Conservation (phyloP, 2,888 invertebrate genomes). For the Lasioglossum leucozonium region DNA sequence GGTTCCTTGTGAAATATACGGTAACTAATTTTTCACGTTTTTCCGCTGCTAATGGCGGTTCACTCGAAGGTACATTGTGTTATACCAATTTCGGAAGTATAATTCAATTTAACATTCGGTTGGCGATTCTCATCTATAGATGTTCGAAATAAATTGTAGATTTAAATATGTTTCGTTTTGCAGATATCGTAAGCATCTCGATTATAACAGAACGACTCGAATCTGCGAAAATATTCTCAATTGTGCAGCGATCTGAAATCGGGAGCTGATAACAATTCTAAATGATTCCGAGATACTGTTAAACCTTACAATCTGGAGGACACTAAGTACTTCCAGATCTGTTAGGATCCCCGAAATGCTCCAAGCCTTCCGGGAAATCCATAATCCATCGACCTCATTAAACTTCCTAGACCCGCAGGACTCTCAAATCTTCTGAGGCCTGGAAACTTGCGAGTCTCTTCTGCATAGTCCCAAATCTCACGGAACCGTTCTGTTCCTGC, state of each 20-base stretch:
- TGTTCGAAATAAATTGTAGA: not conserved
- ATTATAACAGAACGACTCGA: not conserved
- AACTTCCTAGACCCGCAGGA: not conserved
- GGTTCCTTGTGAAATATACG: not conserved
- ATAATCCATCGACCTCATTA: constrained; percentile 7
- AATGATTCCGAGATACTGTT: not conserved
- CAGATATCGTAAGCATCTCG: too few species aligned
- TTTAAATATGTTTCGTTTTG: not conserved
- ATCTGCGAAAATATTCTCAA: not conserved
- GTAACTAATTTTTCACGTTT: not conserved
- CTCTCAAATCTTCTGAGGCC: not conserved
- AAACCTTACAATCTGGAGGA: not conserved
- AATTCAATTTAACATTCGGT: not conserved
- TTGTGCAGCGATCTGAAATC: not conserved
- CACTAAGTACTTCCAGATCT: not conserved
- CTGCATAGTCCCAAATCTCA: not conserved
- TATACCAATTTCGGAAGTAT: not conserved
- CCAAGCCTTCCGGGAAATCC: not conserved
- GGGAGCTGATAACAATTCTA: not conserved
- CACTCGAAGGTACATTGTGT: not conserved
- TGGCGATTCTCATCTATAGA: not conserved
- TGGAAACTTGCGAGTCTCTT: not conserved
- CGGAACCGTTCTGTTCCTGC: not conserved
- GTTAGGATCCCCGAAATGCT: not conserved
- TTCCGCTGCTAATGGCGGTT: not conserved